A percentile compares a stretch with the other conserved stretches of the same genome.
Conservation (phyloP, 2,888 invertebrate species). For the Anthrax anthrax region DNA sequence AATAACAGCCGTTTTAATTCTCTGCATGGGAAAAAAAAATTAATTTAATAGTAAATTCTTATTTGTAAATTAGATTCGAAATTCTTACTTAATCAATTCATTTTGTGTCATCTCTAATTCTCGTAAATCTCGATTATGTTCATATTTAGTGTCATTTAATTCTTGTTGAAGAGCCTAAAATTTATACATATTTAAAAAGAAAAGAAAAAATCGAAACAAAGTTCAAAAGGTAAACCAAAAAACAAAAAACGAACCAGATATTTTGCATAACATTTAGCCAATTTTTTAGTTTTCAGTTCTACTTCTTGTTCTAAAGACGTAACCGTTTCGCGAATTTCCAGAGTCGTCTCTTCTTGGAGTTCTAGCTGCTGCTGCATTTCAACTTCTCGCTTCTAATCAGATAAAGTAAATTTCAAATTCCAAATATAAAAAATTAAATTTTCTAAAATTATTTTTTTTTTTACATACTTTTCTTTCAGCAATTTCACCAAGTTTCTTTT, state of each 20-base stretch:
- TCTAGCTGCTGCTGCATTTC: conserved; percentile 93
- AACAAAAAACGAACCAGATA: conserved; percentile 39
- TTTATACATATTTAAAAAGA: neutral
- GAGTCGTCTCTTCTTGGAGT: conserved; percentile 81
- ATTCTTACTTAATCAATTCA: conserved; percentile 57
- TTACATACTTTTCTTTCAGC: conserved; percentile 57
- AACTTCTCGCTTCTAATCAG: conserved; percentile 38
- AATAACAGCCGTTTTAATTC: conserved; percentile 81
- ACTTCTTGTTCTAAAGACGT: conserved; percentile 90
- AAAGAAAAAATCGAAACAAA: neutral
- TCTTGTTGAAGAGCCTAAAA: conserved; percentile 45
- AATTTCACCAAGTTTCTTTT: conserved; percentile 73
- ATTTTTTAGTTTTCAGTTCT: conserved; percentile 82
- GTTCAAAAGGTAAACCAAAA: neutral
- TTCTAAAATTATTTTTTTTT: neutral
- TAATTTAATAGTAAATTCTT: neutral
- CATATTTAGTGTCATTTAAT: conserved; percentile 66
- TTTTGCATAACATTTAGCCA: conserved; percentile 81
- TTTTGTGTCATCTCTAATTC: conserved; percentile 85
- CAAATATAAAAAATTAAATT: neutral
- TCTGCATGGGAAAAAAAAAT: conserved; percentile 24
- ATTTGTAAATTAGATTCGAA: neutral
- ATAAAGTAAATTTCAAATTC: neutral
- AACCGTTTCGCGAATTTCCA: conserved; percentile 82
- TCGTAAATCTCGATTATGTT: conserved; percentile 80